Evolutionary conservation across 1,140 invertebrate species (phyloP).

Genomic region (Gryon sp.): DNA sequence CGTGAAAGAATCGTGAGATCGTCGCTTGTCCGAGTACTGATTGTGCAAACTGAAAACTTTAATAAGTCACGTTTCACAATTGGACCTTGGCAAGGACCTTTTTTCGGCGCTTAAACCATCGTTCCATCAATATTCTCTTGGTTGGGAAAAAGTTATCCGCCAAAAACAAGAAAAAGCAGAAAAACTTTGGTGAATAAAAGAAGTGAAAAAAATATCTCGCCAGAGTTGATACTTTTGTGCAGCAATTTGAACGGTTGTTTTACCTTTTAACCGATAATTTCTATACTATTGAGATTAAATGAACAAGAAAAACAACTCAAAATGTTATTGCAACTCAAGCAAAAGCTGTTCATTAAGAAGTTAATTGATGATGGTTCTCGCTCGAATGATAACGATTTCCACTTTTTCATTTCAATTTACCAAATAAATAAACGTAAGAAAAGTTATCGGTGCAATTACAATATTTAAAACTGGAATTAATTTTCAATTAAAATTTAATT

Average conservation of each 20-base stretch:
- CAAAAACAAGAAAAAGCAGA: constrained; percentile 19
- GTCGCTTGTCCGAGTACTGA: constrained; percentile 51
- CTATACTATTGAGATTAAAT: constrained; percentile 23
- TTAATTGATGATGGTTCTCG: neutral
- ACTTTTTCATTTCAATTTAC: no score
- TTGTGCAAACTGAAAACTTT: constrained; percentile 56
- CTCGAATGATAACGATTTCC: no score
- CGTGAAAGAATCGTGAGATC: constrained; percentile 22
- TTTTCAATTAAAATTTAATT: constrained; percentile 17
- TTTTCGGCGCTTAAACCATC: constrained; percentile 21
- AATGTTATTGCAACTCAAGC: constrained; percentile 30
- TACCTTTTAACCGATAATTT: constrained; percentile 26
- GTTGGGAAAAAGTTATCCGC: constrained; percentile 16
- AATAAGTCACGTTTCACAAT: constrained; percentile 59
- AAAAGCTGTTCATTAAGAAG: constrained; percentile 12
- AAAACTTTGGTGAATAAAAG: neutral
- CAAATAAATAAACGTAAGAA: neutral
- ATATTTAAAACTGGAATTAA: constrained; percentile 13
- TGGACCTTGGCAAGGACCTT: constrained; percentile 41
- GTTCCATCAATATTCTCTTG: constrained; percentile 35
- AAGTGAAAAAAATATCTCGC: no score
- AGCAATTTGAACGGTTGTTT: constrained; percentile 46
- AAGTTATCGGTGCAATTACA: neutral
- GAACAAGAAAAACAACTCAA: constrained; percentile 20
- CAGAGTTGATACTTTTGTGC: no score